Base-by-base conservation (phyloP, 2,888 invertebrate genomes). In the Gastracanthus pulcherrimus region DNA sequence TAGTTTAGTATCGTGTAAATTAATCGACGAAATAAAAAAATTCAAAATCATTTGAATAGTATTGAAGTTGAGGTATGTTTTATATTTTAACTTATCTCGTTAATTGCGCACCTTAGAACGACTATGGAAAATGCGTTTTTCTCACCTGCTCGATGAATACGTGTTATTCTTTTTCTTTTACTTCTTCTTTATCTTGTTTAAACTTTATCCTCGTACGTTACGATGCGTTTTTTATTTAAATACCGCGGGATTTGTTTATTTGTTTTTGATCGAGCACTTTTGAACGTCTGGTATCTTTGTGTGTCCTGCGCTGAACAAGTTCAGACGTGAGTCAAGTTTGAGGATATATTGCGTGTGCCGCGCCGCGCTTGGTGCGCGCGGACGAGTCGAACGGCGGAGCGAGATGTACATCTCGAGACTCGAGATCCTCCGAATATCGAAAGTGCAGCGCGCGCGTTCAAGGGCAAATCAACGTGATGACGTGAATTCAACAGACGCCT, bases 281-380 rank as follows among this genome's bases (percentile, higher is more conserved):
- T 19, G n/a, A 55, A 19, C 19, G 31, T 26, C 26, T 76, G 6
- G 34, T 26, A 31, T 45, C 60, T 75, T 75, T 51, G 67, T 74
- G 11, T n/a, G 13, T 11, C 70, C 5, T 48, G n/a, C 34, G 51
- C 45, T 23, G 62, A 78, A 82, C 78, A 58, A 67, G 81, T 82
- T 70, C 72, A 58, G 75, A 78, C 77, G 13, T 82, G 78, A 74
- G 38, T 78, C 72, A 67, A 67, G 29, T 4, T 26, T 23, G 60
- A 48, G 67, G 31, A 36, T n/a, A 67, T 58, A 16, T 60, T 66
- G 51, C 58, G 48, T 71, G 51, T 38, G 48, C 3, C 23, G n/a
- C n/a, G n/a, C n/a, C n/a, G n/a, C n/a, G n/a, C n/a, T n/a, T n/a
- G 7, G 19, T 7, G 19, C 23, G 19, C 31, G 58, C 69, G 60